Evolutionary conservation across 2,797 vertebrate genomes (phyloP).

Genomic region (Acanthiza pusilla): DNA sequence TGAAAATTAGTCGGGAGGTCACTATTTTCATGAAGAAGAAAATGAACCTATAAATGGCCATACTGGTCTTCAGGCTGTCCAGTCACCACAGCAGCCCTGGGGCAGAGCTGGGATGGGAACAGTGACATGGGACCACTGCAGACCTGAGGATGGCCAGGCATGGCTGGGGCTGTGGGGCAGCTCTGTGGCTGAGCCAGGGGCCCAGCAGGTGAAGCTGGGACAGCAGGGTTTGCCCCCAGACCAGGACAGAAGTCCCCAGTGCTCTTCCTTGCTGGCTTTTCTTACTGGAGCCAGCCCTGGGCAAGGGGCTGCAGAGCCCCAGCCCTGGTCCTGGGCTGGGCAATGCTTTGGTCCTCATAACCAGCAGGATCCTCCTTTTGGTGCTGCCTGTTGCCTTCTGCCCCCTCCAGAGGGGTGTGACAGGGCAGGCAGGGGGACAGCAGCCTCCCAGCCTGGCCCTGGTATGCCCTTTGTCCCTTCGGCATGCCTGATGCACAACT

Average conservation of each 20-base stretch:
- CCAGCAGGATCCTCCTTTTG: background rate
- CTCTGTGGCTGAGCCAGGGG: rapidly evolving
- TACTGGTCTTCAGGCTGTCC: background rate
- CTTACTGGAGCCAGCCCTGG: rapidly evolving
- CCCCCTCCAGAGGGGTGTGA: rapidly evolving
- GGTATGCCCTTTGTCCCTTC: background rate
- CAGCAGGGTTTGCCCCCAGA: background rate
- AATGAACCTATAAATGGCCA: background rate
- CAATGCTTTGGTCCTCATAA: background rate
- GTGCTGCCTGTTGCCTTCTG: background rate
- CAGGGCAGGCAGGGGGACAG: background rate
- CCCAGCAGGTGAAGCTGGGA: background rate
- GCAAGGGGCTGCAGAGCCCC: background rate
- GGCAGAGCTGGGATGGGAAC: background rate
- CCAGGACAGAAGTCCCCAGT: background rate
- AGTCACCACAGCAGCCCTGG: rapidly evolving
- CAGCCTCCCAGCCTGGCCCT: background rate
- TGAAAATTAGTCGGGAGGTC: background rate
- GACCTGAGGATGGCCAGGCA: rapidly evolving
- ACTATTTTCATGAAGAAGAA: background rate
- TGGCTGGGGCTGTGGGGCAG: rapidly evolving
- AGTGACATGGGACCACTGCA: rapidly evolving
- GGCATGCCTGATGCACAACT: rapidly evolving
- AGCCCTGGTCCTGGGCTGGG: too few species aligned
- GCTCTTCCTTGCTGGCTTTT: background rate